Evolutionary conservation across 2,888 invertebrate species (phyloP).

Genomic region (Amphiduros pacificus): DNA sequence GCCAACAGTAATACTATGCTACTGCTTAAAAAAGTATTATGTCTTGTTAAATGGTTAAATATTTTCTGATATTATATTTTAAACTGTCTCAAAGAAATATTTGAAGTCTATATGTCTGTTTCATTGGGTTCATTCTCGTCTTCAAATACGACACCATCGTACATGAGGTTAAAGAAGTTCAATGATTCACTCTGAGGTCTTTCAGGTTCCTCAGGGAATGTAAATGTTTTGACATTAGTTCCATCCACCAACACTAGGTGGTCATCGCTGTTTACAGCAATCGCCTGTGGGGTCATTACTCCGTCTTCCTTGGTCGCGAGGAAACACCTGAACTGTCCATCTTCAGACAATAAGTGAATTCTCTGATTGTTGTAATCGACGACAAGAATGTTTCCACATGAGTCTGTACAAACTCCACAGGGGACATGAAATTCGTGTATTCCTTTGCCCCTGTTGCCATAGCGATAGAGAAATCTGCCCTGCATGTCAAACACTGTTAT

Average conservation of each 20-base stretch:
- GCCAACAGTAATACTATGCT: too few relatives aligned
- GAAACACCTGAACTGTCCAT: constrained; percentile 21
- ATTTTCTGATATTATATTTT: too few relatives aligned
- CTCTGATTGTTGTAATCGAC: constrained; percentile 26
- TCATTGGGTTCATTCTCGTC: not conserved
- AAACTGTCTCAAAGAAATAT: too few relatives aligned
- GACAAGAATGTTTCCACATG: constrained; percentile 20
- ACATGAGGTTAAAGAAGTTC: constrained; percentile 9
- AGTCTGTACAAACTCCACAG: constrained; percentile 48
- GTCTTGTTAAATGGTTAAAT: too few relatives aligned
- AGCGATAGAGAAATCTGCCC: constrained; percentile 39
- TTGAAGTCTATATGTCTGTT: constrained; percentile 2
- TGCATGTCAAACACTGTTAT: constrained; percentile 41
- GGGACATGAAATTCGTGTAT: constrained; percentile 45
- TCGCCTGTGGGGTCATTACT: constrained; percentile 18
- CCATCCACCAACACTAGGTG: constrained; percentile 26
- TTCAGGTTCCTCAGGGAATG: not conserved
- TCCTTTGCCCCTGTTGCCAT: constrained; percentile 43
- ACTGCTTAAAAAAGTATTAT: too few relatives aligned
- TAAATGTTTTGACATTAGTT: constrained; percentile 23
- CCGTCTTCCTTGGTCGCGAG: constrained; percentile 8
- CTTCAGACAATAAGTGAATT: constrained; percentile 11
- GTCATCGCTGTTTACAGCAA: constrained; percentile 20
- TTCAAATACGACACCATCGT: not conserved
- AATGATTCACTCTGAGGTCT: not conserved